Evolutionary conservation across 2,797 vertebrate genomes (phyloP).

Genomic region (Gallinago solitaria): DNA sequence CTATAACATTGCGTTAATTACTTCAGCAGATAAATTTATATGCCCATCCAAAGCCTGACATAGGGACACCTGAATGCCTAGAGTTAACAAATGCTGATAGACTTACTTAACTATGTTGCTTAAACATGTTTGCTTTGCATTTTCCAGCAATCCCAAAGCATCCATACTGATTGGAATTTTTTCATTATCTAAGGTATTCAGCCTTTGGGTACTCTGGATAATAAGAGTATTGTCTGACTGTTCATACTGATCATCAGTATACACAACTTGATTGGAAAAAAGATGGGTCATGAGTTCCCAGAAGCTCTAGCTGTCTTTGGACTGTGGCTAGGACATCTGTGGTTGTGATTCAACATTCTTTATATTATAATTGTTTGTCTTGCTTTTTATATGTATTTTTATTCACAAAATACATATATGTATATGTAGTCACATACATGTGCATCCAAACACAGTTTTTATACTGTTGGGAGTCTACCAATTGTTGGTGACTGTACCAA

Average conservation of each 20-base stretch:
- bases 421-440: neutral
- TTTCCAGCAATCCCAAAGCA: neutral
- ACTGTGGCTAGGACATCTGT: neutral
- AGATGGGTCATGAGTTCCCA: neutral
- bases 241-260: neutral
- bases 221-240: neutral
- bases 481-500: neutral
- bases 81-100: neutral
- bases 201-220: neutral
- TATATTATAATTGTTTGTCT: neutral
- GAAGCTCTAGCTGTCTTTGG: neutral
- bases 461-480: neutral
- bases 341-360: neutral
- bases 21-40: neutral
- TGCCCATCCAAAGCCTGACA: neutral
- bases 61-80: neutral
- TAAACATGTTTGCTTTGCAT: slow-evolving; percentile 18
- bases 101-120: neutral
- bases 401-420: neutral
- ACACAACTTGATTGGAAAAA: neutral
- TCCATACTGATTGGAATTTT: neutral
- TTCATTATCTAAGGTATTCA: neutral
- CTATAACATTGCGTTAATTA: neutral
- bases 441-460: neutral
- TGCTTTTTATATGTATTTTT: slow-evolving; percentile 3